phyloP scores from a whole-genome alignment of 2,888 invertebrate species.

The Cotesia congregata region DNA sequence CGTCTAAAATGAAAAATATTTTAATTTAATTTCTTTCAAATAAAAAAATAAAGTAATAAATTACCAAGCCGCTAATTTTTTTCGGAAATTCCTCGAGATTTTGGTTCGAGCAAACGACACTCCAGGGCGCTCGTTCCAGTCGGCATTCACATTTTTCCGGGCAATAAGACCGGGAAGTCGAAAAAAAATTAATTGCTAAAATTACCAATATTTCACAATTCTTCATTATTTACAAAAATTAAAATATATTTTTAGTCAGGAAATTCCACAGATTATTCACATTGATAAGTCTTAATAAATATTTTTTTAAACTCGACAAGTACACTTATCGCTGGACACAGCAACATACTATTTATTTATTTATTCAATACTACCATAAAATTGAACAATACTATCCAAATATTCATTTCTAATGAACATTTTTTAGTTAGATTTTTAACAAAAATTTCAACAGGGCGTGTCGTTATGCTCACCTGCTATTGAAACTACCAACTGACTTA shows the following conservation, averaged over 20 bases:
- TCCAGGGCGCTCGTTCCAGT: constrained; percentile 53
- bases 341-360: neutral
- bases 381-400: constrained; percentile 15
- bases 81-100: constrained; percentile 57
- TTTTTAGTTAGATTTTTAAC: neutral
- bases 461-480: constrained; percentile 26
- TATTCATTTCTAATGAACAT: neutral
- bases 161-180: constrained; percentile 45
- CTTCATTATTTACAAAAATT: neutral
- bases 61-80: constrained; percentile 61
- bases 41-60: constrained; percentile 40
- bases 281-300: neutral
- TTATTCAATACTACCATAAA: constrained; percentile 2
- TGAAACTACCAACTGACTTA: constrained; percentile 38
- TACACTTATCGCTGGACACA: too few relatives aligned
- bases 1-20: constrained; percentile 69
- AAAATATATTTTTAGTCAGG: neutral
- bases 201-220: constrained; percentile 8
- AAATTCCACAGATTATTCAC: neutral
- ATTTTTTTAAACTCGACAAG: neutral
- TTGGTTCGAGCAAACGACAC: constrained; percentile 56
- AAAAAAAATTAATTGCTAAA: constrained; percentile 12
- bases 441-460: constrained; percentile 23
- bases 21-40: neutral
- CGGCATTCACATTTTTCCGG: constrained; percentile 59